These are phyloP conservation scores for Rhadinocentrus ornatus DNA, from an alignment of 2,797 vertebrate species.

Conservation along the genomic window DNA sequence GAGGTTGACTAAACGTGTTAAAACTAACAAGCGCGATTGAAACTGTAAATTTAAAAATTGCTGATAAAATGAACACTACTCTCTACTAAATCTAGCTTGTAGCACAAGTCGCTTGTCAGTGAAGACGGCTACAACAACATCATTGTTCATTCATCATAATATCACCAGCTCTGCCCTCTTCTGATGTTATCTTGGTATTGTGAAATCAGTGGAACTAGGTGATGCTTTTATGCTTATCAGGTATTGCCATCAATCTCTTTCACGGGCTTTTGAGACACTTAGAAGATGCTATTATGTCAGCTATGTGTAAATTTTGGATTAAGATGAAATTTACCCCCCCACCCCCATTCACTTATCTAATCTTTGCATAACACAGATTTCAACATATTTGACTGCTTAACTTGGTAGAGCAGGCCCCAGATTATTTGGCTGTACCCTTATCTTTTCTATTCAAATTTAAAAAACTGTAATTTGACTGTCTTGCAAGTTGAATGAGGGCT, in stretches of 20 bases:
- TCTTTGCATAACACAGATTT: constrained; percentile 1
- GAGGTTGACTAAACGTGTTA: no score
- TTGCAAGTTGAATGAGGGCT: constrained; percentile 1
- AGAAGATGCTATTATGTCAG: not conserved
- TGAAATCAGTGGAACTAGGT: constrained; percentile 22
- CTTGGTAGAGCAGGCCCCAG: constrained; percentile 10
- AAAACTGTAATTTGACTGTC: constrained; percentile 36
- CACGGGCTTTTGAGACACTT: not conserved
- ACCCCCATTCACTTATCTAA: not conserved
- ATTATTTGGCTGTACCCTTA: constrained; percentile 31
- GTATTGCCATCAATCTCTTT: constrained; percentile 4
- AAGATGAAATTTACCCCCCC: not conserved
- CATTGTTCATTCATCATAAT: constrained; percentile 23
- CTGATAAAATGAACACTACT: no score
- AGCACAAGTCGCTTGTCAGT: constrained; percentile 15
- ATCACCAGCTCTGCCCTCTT: constrained; percentile 53
- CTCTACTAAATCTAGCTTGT: not conserved
- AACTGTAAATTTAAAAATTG: no score
- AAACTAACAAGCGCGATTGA: no score
- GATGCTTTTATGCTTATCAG: constrained; percentile 21
- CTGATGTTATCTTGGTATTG: constrained; percentile 53
- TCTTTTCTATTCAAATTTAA: constrained; percentile 49
- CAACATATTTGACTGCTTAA: not conserved
- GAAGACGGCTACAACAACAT: constrained; percentile 4
- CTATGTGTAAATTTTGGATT: not conserved